phyloP scores from a whole-genome alignment of 2,797 vertebrate genomes.

The Cheirogaleus major region DNA sequence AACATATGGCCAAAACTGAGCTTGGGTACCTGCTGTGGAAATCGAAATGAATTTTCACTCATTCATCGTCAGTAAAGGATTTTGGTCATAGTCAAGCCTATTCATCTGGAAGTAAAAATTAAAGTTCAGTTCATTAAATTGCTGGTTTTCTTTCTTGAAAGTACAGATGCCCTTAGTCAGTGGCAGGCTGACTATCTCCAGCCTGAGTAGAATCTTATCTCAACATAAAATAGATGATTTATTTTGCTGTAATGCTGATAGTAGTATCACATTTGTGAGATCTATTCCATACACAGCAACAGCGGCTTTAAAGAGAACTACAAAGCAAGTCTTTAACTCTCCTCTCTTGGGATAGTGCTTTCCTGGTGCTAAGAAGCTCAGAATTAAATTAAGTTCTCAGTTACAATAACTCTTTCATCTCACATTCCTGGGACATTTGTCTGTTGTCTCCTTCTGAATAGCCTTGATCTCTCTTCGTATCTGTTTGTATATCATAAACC shows the following conservation, averaged over 20 bases:
- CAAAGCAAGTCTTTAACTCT: neutral
- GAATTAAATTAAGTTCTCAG: conserved; percentile 21
- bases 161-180: neutral
- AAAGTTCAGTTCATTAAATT: neutral
- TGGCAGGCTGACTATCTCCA: neutral
- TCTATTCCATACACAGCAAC: neutral
- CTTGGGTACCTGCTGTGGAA: conserved; percentile 5
- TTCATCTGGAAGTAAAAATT: neutral
- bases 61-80: neutral
- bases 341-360: neutral
- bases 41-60: conserved; percentile 23
- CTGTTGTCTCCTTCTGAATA: conserved; percentile 19
- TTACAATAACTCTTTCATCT: conserved; percentile 12
- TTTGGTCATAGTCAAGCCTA: neutral
- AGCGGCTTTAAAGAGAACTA: conserved; percentile 25
- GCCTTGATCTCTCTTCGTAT: conserved; percentile 22
- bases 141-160: conserved; percentile 1
- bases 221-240: neutral
- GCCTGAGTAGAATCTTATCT: neutral
- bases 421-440: neutral
- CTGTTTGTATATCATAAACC: neutral
- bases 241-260: neutral
- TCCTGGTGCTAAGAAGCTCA: neutral
- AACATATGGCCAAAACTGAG: neutral
- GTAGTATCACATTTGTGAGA: neutral